Conservation (phyloP, 2,113 vertebrate genomes). For the Hucho hucho region DNA sequence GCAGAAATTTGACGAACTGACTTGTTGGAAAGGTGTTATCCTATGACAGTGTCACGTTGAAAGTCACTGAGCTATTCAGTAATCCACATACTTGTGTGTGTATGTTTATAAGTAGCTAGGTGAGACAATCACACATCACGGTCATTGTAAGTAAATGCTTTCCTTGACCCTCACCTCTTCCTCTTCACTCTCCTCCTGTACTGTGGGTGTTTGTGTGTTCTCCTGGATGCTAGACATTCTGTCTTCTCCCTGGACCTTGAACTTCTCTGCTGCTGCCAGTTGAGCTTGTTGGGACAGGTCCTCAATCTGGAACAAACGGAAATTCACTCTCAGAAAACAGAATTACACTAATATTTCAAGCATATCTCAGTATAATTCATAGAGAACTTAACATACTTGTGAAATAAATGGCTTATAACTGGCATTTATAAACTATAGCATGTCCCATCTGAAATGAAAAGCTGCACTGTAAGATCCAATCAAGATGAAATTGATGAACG, state of each 20-base stretch:
- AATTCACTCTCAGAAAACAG: not conserved
- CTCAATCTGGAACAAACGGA: slow-evolving; percentile 73
- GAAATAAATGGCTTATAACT: not conserved
- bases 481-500: not conserved
- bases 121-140: not conserved
- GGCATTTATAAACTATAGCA: too few relatives aligned
- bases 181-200: slow-evolving; percentile 91
- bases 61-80: too few relatives aligned
- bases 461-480: too few relatives aligned
- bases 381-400: not conserved
- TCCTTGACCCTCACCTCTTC: slow-evolving; percentile 75
- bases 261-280: slow-evolving; percentile 87
- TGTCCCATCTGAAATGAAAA: too few relatives aligned
- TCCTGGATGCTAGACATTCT: slow-evolving; percentile 85
- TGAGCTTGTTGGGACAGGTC: slow-evolving; percentile 89
- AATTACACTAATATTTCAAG: too few relatives aligned
- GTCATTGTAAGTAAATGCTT: not conserved
- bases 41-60: too few relatives aligned
- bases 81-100: too few relatives aligned
- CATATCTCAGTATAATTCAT: too few relatives aligned
- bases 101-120: not conserved
- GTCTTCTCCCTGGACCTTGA: slow-evolving; percentile 88
- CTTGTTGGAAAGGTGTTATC: too few relatives aligned
- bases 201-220: slow-evolving; percentile 87
- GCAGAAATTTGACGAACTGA: too few relatives aligned